phyloP scores from a whole-genome alignment of 1,140 invertebrate species.

The Lordiphosa mommai region DNA sequence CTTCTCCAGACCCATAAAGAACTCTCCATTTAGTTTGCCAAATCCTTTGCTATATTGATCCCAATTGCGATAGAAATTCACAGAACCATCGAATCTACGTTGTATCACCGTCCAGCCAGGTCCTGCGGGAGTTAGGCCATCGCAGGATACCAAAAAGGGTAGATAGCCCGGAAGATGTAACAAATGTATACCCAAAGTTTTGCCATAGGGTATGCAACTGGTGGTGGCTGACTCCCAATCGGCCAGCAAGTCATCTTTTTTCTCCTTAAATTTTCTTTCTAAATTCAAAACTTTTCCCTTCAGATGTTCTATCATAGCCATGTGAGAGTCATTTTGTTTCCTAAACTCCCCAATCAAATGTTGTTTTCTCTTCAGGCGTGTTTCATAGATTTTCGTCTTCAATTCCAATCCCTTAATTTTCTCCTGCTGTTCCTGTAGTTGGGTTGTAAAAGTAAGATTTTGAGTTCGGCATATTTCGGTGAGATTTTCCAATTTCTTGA shows the following conservation, averaged over 20 bases:
- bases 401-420: conserved; percentile 36
- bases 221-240: conserved; percentile 57
- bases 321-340: conserved; percentile 34
- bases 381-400: conserved; percentile 40
- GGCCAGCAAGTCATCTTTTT: conserved; percentile 56
- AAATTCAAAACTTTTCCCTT: conserved; percentile 19
- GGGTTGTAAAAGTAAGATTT: conserved; percentile 6
- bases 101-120: conserved; percentile 84
- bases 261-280: conserved; percentile 33
- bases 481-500: conserved; percentile 32
- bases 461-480: conserved; percentile 26
- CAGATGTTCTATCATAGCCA: conserved; percentile 28
- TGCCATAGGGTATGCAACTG: conserved; percentile 39
- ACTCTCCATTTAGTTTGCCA: conserved; percentile 83
- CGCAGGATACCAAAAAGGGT: conserved; percentile 51
- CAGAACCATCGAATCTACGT: conserved; percentile 83
- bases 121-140: conserved; percentile 37
- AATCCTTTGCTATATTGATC: conserved; percentile 84
- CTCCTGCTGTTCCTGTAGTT: conserved; percentile 20
- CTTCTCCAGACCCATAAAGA: conserved; percentile 84
- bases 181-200: conserved; percentile 37
- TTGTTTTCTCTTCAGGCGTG: conserved; percentile 46
- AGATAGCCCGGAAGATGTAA: conserved; percentile 46
- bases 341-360: conserved; percentile 26
- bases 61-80: conserved; percentile 84